A percentile compares a stretch with the other conserved stretches of the same genome.
phyloP scores from a whole-genome alignment of 2,113 vertebrate genomes.

The Pterocles orientalis region DNA sequence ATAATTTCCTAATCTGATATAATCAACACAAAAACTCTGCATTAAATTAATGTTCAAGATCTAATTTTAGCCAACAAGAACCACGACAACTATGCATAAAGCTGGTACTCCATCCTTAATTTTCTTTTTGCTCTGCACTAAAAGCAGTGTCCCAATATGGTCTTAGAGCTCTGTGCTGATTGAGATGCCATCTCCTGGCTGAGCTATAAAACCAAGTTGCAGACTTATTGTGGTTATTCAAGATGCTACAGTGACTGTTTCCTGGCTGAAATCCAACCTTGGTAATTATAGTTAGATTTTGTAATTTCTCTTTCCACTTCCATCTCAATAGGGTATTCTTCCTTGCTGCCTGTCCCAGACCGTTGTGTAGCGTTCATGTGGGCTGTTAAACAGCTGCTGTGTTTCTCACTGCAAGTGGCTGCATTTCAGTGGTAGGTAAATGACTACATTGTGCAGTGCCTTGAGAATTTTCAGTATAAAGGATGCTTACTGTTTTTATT shows the following conservation, averaged over 20 bases:
- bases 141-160: not conserved
- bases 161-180: not conserved
- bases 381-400: slow-evolving; percentile 61
- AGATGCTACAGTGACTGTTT: slow-evolving; percentile 37
- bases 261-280: slow-evolving; percentile 14
- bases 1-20: slow-evolving; percentile 76
- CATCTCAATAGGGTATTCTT: slow-evolving; percentile 54
- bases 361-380: slow-evolving; percentile 34
- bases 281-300: slow-evolving; percentile 55
- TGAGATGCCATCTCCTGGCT: slow-evolving; percentile 56
- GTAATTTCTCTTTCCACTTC: slow-evolving; percentile 55
- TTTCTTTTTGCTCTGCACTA: slow-evolving; percentile 1
- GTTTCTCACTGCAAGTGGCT: slow-evolving; percentile 34
- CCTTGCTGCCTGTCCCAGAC: slow-evolving; percentile 23
- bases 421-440: slow-evolving; percentile 21
- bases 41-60: slow-evolving; percentile 75
- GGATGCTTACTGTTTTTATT: not conserved
- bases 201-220: slow-evolving; percentile 47
- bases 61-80: slow-evolving; percentile 64
- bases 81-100: not conserved
- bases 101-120: not conserved
- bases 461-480: slow-evolving; percentile 14
- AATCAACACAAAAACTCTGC: slow-evolving; percentile 72
- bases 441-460: not conserved
- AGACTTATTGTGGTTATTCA: slow-evolving; percentile 38